Percentiles rank a stretch among this genome's conserved stretches.
Conservation (phyloP, 2,888 invertebrate species). For the Tinea pellionella region DNA sequence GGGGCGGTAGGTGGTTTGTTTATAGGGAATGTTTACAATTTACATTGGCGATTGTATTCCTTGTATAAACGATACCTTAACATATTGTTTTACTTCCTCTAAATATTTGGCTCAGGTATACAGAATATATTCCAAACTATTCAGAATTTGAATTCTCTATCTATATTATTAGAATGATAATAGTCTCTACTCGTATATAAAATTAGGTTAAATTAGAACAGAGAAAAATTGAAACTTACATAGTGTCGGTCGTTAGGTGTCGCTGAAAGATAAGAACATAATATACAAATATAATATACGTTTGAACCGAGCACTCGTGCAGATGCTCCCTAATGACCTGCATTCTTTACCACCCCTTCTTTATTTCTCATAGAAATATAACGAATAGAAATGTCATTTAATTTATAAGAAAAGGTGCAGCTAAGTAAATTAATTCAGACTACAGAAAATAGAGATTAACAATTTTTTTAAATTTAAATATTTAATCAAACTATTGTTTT, state of each 20-base stretch:
- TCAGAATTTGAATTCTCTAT: not conserved
- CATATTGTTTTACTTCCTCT: not conserved
- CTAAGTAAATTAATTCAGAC: not conserved
- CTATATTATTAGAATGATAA: no score
- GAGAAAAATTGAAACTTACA: not conserved
- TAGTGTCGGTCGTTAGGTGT: constrained; percentile 9
- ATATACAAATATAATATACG: constrained; percentile 9
- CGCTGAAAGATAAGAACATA: constrained; percentile 11
- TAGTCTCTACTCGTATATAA: no score
- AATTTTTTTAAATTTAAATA: no score
- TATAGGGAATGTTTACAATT: not conserved
- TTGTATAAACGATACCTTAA: not conserved
- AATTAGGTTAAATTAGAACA: no score
- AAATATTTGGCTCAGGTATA: not conserved
- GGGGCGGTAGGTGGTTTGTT: not conserved
- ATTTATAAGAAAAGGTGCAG: not conserved
- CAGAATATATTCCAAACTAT: not conserved
- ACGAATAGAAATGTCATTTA: constrained; percentile 7
- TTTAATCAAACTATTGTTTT: no score
- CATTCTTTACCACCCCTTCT: constrained; percentile 10
- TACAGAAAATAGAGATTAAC: not conserved
- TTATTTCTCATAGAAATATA: constrained; percentile 2
- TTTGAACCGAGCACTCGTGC: not conserved
- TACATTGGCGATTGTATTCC: constrained; percentile 3
- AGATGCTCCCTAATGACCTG: constrained; percentile 14